Evolutionary conservation across 1,140 invertebrate genomes (phyloP).

Genomic region (Wasmannia auropunctata): DNA sequence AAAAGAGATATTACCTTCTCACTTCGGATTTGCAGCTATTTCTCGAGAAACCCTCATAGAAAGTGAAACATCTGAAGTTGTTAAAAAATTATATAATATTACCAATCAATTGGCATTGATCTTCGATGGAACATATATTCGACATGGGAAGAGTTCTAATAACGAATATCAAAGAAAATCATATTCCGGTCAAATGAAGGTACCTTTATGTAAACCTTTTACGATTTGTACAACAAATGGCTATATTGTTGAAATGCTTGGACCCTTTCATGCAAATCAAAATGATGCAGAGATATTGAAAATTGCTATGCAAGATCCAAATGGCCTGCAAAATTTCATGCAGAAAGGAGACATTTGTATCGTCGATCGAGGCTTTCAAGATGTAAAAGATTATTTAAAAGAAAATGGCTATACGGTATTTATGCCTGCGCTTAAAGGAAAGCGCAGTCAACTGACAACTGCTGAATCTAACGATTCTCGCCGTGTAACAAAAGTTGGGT

Average conservation of each 20-base stretch:
- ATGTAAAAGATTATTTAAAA: not conserved
- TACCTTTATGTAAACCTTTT: not conserved
- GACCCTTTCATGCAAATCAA: too few relatives aligned
- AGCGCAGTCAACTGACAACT: not conserved
- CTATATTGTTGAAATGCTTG: not conserved
- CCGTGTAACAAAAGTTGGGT: constrained; percentile 75
- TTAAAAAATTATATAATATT: not conserved
- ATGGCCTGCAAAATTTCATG: too few relatives aligned
- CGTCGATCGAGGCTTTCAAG: too few relatives aligned
- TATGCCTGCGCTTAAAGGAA: too few relatives aligned
- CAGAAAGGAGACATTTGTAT: too few relatives aligned
- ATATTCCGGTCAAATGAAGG: not conserved
- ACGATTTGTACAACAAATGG: not conserved
- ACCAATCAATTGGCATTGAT: not conserved
- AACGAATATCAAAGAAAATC: not conserved
- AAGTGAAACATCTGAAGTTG: too few relatives aligned
- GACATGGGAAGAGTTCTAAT: not conserved
- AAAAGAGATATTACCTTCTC: too few relatives aligned
- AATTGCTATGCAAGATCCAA: too few relatives aligned
- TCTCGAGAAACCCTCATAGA: too few relatives aligned
- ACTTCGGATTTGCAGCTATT: too few relatives aligned
- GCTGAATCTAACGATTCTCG: constrained; percentile 77
- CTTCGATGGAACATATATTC: not conserved
- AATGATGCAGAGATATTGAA: too few relatives aligned
- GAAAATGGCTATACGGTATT: not conserved